These are phyloP conservation scores for Alexandromys oeconomus DNA, from an alignment of 2,797 vertebrate genomes.

Conservation along the genomic window DNA sequence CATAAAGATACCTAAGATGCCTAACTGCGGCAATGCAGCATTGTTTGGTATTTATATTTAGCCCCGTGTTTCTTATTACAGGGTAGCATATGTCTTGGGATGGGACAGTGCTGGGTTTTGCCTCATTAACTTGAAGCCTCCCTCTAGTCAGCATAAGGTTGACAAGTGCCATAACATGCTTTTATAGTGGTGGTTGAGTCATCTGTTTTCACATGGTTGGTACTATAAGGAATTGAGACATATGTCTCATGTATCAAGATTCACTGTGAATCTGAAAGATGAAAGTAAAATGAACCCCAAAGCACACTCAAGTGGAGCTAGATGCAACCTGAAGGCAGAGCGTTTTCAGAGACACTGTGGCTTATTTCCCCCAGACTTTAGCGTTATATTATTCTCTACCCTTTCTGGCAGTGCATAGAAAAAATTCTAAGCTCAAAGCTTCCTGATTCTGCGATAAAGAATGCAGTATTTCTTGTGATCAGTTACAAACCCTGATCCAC, in stretches of 20 bases:
- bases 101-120: conserved; percentile 50
- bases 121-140: conserved; percentile 57
- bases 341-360: not conserved
- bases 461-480: not conserved
- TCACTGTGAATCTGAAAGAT: conserved; percentile 45
- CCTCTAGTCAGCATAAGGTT: conserved; percentile 63
- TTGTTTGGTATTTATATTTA: conserved; percentile 57
- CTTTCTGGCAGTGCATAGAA: not conserved
- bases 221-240: conserved; percentile 37
- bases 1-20: not conserved
- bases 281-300: conserved; percentile 63
- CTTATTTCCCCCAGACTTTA: not conserved
- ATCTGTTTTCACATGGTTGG: conserved; percentile 52
- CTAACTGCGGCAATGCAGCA: not conserved
- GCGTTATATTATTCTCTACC: not conserved
- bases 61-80: not conserved
- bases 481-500: not conserved
- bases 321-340: not conserved
- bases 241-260: conserved; percentile 68
- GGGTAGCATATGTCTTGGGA: conserved; percentile 49
- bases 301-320: conserved; percentile 50
- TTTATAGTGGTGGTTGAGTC: not conserved
- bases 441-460: not conserved
- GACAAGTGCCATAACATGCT: conserved; percentile 45
- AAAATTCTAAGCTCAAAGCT: conserved; percentile 30